A percentile compares a stretch with the other conserved stretches of the same genome.
Evolutionary conservation across 2,888 invertebrate genomes (phyloP).

Genomic region (Cacoxenus indagator): DNA sequence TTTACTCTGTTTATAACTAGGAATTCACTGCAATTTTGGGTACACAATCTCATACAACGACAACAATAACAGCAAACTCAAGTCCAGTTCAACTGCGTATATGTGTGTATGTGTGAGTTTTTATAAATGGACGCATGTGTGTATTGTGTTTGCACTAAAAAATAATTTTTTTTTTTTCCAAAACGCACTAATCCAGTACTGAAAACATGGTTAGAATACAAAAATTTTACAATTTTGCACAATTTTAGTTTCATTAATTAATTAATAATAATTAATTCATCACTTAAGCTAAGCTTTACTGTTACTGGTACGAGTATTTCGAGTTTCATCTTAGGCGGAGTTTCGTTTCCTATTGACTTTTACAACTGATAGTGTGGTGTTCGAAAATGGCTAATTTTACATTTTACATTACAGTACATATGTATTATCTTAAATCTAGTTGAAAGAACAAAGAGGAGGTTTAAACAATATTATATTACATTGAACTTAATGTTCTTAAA

Average conservation of each 20-base stretch:
- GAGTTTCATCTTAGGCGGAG: neutral
- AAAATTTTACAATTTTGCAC: conserved; percentile 9
- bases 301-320: neutral
- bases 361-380: no score
- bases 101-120: neutral
- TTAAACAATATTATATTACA: neutral
- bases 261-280: neutral
- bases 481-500: neutral
- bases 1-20: neutral
- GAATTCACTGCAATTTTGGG: neutral
- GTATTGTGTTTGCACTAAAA: neutral
- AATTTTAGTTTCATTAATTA: conserved; percentile 2
- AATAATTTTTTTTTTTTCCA: neutral
- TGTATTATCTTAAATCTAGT: neutral
- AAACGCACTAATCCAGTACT: conserved; percentile 12
- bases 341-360: neutral
- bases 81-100: neutral
- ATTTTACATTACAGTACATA: neutral
- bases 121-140: neutral
- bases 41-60: neutral
- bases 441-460: neutral
- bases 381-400: no score
- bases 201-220: conserved; percentile 8
- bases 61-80: neutral
- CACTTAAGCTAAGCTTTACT: neutral